Evolutionary conservation across 1,140 invertebrate genomes (phyloP), one percentile per base, ranked within the genome.

Genomic region (Epicauta chinensis): DNA sequence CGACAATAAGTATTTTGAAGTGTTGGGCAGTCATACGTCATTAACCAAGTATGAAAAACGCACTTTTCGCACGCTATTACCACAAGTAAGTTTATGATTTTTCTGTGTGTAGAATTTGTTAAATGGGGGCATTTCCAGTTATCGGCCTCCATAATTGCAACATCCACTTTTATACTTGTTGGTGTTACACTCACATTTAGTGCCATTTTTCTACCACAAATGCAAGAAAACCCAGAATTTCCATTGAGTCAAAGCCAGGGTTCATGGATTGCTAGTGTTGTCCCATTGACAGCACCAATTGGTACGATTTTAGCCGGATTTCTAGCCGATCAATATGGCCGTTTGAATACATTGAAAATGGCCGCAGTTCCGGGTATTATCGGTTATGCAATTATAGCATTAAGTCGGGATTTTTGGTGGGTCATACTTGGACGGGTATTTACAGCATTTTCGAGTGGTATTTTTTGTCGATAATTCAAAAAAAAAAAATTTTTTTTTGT

Each of bases 41-140:
- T 6, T 47, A 11, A 36, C 34, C 14, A 47, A 47, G 15, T 47
- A 47, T 13, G 45, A 47, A 13, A 7, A 47, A 38, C 32, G 31
- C 6, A 37, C 16, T 17, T 38, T 47, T 34, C 23, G 23, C 23
- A 64, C 59, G 1, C 35, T 71, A n/a, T 29, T 66, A 36, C 70
- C 70, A 16, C 70, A 72, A 48, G 70, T 69, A 53, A 62, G 55
- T n/a, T n/a, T n/a, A n/a, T n/a, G n/a, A n/a, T n/a, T n/a, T n/a
- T n/a, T n/a, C n/a, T n/a, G n/a, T n/a, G 29, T 30, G 29, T 30
- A 5, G 10, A 30, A 30, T 30, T 30, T 30, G n/a, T n/a, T n/a
- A n/a, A n/a, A 30, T 30, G 29, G 10, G 29, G 29, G 29, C n/a
- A n/a, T n/a, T n/a, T n/a, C n/a, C 29, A 49, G 46, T 12, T 49